Conservation (phyloP, 2,888 invertebrate genomes). For the Toxonevra muliebris region DNA sequence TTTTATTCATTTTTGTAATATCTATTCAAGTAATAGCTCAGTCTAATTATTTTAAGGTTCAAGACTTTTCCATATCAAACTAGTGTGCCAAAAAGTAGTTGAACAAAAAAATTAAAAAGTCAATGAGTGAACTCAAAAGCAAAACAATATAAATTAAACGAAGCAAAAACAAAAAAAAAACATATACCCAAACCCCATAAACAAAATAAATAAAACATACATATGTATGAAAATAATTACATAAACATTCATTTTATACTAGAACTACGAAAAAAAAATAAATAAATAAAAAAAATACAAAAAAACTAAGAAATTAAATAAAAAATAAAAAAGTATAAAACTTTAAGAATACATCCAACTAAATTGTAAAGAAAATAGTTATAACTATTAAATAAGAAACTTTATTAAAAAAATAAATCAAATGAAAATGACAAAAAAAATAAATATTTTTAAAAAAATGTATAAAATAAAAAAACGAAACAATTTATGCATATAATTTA, state of each 20-base stretch:
- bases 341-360: slow-evolving; percentile 21
- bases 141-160: too few species aligned
- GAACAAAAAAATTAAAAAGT: too few species aligned
- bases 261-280: not conserved
- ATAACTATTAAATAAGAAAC: slow-evolving; percentile 18
- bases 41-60: too few species aligned
- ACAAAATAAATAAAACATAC: not conserved
- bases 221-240: slow-evolving; percentile 25
- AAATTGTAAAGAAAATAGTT: slow-evolving; percentile 22
- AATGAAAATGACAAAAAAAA: slow-evolving; percentile 39
- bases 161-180: too few species aligned
- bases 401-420: slow-evolving; percentile 18
- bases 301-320: not conserved
- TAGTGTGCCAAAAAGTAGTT: too few species aligned
- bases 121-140: too few species aligned
- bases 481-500: slow-evolving; percentile 10
- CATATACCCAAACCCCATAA: too few species aligned
- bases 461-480: slow-evolving; percentile 35
- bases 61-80: too few species aligned
- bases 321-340: not conserved
- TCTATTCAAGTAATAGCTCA: too few species aligned
- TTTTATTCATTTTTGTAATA: too few species aligned
- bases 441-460: slow-evolving; percentile 30
- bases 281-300: not conserved
- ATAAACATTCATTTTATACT: slow-evolving; percentile 26